These are phyloP conservation scores for Vireo altiloquus DNA, from an alignment of 2,113 vertebrate genomes.

Conservation along the genomic window DNA sequence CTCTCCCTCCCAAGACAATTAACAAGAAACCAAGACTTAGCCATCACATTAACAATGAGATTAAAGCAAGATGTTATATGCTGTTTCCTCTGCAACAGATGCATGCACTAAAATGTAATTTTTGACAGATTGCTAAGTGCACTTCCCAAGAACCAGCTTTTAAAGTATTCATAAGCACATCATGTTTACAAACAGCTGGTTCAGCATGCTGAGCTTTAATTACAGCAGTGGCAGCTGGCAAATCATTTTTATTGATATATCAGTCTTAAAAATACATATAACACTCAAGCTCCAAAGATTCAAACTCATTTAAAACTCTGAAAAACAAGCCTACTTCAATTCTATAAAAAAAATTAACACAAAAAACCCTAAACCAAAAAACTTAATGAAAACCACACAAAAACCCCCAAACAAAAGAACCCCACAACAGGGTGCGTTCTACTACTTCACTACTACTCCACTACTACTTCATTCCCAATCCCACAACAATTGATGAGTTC, in stretches of 20 bases:
- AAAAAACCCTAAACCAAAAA: background rate
- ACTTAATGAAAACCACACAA: background rate
- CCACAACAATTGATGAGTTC: background rate
- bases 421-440: background rate
- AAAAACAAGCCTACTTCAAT: background rate
- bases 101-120: background rate
- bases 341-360: background rate
- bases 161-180: background rate
- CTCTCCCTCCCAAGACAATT: background rate
- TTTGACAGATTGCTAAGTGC: slow-evolving; percentile 7
- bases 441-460: background rate
- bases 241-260: background rate
- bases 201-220: slow-evolving; percentile 14
- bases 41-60: background rate
- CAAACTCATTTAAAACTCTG: background rate
- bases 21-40: background rate
- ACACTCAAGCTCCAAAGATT: background rate
- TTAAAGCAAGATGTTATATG: background rate
- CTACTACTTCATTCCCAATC: background rate
- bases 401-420: accelerated
- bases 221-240: background rate
- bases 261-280: background rate
- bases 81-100: background rate
- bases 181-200: background rate
- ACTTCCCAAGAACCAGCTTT: background rate